Evolutionary conservation across 2,888 invertebrate genomes (phyloP), one percentile per base, ranked within the genome.

Genomic region (Philaethria dido): DNA sequence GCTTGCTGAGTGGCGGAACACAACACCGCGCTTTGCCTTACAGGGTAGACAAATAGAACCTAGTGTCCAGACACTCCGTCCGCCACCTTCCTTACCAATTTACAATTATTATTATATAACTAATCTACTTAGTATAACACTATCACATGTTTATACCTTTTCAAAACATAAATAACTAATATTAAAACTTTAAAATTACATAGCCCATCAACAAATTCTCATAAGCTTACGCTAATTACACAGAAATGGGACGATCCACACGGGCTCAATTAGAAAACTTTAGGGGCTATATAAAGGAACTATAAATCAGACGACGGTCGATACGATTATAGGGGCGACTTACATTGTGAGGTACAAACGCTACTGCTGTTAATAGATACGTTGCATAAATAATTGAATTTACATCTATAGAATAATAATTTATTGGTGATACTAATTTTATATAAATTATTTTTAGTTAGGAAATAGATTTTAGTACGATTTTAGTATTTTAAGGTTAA

Each of bases 181-280:
- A 62, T 62, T 55, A 64, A 47, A 55, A 25, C 33, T 61, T 62
- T 64, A 69, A 71, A 69, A 68, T 70, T 68, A 69, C 68, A 73
- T 62, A 59, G 59, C 72, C 72, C 71, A 80, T 79, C 77, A 78
- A 80, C 75, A 78, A 74, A 79, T 83, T 85, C 83, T 81, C 81
- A 82, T 86, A 85, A 87, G 81, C 77, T 78, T 77, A 79, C 81
- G 87, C 85, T 89, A 89, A 89, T 89, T 86, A 83, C 76, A 80
- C 78, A 78, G 82, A 87, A 83, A 85, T 87, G 84, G 85, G 80
- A 80, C 77, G 81, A 76, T 79, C 78, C 79, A 81, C 81, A 82
- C 82, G 82, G 78, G 80, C 81, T 84, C 89, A 89, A 88, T 88
- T 89, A 88, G 85, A 88, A 86, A 88, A 87, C 85, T 89, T 89